Evolutionary conservation across 2,797 vertebrate genomes (phyloP).

Genomic region (Petrocephalus schoutedeni): DNA sequence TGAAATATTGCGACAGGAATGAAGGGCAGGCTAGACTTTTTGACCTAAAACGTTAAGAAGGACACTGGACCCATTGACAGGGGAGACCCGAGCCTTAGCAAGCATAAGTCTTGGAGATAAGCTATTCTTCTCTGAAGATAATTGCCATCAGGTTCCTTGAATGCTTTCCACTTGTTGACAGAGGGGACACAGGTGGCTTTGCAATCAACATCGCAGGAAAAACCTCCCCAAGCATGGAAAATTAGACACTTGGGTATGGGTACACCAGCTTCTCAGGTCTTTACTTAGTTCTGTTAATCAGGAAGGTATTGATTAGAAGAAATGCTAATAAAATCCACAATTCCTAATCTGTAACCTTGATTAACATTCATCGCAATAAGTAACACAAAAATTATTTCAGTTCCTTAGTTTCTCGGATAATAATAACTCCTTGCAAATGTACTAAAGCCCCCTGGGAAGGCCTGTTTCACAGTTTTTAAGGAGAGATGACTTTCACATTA

Average conservation of each 20-base stretch:
- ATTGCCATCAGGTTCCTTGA: conserved; percentile 42
- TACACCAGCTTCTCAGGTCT: conserved; percentile 34
- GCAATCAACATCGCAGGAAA: conserved; percentile 10
- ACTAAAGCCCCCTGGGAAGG: background rate
- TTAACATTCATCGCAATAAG: background rate
- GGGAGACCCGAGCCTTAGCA: conserved; percentile 46
- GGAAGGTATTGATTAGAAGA: background rate
- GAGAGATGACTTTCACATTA: background rate
- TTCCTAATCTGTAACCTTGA: background rate
- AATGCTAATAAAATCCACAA: background rate
- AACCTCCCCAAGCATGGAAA: background rate
- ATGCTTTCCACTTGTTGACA: conserved; percentile 49
- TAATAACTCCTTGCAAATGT: background rate
- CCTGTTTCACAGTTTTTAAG: background rate
- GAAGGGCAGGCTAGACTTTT: conserved; percentile 30
- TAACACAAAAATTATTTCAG: background rate
- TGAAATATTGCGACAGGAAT: background rate
- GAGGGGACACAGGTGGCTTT: conserved; percentile 48
- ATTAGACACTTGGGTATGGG: conserved; percentile 15
- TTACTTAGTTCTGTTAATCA: background rate
- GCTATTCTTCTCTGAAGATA: conserved; percentile 49
- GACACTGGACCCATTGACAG: conserved; percentile 32
- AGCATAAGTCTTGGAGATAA: conserved; percentile 51
- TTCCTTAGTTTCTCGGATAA: background rate
- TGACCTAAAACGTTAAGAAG: conserved; percentile 42